These are phyloP conservation scores for Caenorhabditis plicata DNA, from an alignment of 2,888 invertebrate species.

Conservation along the genomic window DNA sequence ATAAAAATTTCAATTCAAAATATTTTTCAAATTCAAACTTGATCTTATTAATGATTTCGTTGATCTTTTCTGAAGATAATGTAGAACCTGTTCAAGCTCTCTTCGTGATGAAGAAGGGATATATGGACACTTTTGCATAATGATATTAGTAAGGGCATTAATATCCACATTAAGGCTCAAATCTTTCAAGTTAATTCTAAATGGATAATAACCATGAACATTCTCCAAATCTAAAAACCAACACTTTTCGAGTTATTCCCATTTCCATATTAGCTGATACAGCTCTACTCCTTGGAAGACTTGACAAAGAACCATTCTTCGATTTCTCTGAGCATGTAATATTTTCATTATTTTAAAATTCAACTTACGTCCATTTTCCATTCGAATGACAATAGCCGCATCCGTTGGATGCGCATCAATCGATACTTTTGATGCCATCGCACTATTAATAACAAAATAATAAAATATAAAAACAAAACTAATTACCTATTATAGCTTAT, in stretches of 20 bases:
- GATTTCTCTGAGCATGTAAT: background rate
- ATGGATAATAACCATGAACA: conserved; percentile 7
- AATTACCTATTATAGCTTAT: conserved; percentile 30
- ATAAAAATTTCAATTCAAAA: background rate
- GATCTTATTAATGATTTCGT: conserved; percentile 8
- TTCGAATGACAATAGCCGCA: conserved; percentile 82
- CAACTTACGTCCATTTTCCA: conserved; percentile 72
- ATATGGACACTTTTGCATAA: conserved; percentile 79
- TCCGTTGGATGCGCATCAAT: conserved; percentile 86
- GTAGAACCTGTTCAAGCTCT: conserved; percentile 84
- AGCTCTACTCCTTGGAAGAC: conserved; percentile 8
- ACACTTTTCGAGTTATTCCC: conserved; percentile 35
- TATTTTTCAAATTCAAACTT: background rate
- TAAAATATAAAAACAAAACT: background rate
- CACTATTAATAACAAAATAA: too few species aligned
- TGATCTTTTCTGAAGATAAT: conserved; percentile 77
- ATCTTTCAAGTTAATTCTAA: conserved; percentile 77
- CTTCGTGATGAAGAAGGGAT: conserved; percentile 80
- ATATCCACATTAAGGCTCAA: conserved; percentile 80
- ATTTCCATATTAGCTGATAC: conserved; percentile 16
- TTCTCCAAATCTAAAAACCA: conserved; percentile 2
- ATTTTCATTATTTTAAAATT: background rate
- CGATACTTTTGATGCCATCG: conserved; percentile 37
- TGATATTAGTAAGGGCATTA: conserved; percentile 78
- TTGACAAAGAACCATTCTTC: background rate